phyloP scores from a whole-genome alignment of 2,797 vertebrate species.

The Vespertilio murinus region DNA sequence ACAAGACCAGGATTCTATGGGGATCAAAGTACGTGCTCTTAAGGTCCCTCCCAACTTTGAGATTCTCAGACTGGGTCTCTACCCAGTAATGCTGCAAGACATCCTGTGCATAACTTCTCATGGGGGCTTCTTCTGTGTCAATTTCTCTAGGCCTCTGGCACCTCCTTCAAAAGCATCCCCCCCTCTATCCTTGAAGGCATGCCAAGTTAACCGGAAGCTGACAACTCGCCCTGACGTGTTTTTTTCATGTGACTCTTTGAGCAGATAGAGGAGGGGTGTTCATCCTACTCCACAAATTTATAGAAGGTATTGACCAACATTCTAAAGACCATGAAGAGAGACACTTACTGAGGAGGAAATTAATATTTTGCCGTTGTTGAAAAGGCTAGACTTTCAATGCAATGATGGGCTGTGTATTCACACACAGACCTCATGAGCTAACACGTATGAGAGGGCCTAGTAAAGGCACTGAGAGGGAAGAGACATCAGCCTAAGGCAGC shows the following conservation, averaged over 20 bases:
- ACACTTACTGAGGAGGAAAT: background rate
- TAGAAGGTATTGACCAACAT: background rate
- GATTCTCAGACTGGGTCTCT: background rate
- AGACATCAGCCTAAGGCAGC: background rate
- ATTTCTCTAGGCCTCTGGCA: background rate
- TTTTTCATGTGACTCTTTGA: background rate
- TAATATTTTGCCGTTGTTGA: background rate
- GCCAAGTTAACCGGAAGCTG: background rate
- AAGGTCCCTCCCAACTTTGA: background rate
- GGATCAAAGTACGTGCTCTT: background rate
- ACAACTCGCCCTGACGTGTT: background rate
- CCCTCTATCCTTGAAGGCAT: background rate
- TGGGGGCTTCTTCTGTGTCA: background rate
- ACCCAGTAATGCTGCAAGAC: background rate
- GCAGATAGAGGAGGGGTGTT: background rate
- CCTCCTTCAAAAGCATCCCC: background rate
- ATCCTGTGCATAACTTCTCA: background rate
- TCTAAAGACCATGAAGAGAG: background rate
- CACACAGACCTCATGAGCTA: background rate
- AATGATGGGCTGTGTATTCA: background rate
- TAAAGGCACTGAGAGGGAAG: background rate
- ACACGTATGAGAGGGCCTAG: background rate
- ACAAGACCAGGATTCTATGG: background rate
- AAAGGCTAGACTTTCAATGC: background rate
- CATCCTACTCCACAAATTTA: background rate